These are phyloP conservation scores for Actenoides hombroni DNA, from an alignment of 2,113 vertebrate species.

Conservation along the genomic window DNA sequence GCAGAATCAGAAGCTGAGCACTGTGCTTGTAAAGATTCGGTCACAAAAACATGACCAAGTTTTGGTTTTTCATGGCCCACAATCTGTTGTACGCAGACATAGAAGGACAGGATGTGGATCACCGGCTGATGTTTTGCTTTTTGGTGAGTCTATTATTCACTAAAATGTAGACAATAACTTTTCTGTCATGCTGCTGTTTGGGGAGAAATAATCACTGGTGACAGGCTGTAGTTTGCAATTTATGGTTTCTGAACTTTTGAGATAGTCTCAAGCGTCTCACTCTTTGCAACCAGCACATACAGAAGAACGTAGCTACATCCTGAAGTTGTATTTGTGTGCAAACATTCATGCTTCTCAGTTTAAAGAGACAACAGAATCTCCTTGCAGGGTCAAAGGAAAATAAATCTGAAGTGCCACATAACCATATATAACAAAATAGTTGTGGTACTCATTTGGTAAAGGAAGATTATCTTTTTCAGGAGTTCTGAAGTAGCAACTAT, in stretches of 20 bases:
- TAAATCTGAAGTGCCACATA: background rate
- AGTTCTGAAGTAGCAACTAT: background rate
- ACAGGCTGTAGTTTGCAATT: background rate
- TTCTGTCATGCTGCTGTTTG: background rate
- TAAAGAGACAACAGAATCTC: background rate
- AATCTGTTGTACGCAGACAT: background rate
- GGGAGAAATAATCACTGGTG: background rate
- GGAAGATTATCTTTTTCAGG: background rate
- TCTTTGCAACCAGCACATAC: background rate
- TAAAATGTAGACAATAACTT: background rate
- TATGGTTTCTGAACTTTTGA: background rate
- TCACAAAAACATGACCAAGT: background rate
- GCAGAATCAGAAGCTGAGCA: background rate
- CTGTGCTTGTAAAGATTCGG: background rate
- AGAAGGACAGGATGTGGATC: background rate
- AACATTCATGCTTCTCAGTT: background rate
- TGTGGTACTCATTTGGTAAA: background rate
- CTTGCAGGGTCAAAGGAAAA: background rate
- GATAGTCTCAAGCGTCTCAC: background rate
- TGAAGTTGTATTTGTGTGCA: background rate
- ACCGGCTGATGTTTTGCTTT: background rate
- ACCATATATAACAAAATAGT: background rate
- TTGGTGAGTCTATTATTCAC: background rate
- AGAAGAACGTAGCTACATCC: background rate
- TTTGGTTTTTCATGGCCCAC: background rate